These are phyloP conservation scores for Temnothorax curvispinosus DNA, from an alignment of 1,140 invertebrate species.

Conservation along the genomic window DNA sequence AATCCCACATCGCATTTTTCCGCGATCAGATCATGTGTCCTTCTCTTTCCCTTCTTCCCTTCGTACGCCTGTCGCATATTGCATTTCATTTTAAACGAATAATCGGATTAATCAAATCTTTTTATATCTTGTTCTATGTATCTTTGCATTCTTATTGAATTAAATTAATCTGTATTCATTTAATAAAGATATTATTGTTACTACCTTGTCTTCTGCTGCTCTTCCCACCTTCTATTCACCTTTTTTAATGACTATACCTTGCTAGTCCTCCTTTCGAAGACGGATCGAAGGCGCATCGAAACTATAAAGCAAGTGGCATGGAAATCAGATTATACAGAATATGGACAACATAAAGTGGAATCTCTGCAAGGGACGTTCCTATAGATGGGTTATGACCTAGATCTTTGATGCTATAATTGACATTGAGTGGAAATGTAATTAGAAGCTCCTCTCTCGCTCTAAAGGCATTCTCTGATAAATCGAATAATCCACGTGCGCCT, in stretches of 20 bases:
- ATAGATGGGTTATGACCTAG: constrained; percentile 57
- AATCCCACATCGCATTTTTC: background rate
- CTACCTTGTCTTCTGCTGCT: background rate
- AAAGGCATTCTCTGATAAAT: constrained; percentile 16
- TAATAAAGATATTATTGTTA: background rate
- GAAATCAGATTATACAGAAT: constrained; percentile 65
- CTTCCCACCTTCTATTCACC: background rate
- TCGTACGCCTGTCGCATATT: background rate
- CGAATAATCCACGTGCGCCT: constrained; percentile 2
- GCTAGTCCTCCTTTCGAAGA: background rate
- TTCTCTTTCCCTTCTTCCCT: background rate
- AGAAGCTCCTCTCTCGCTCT: constrained; percentile 59
- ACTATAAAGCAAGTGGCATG: constrained; percentile 56
- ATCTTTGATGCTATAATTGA: constrained; percentile 68
- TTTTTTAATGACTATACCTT: constrained; percentile 24
- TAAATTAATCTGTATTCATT: background rate
- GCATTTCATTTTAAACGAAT: background rate
- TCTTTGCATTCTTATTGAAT: background rate
- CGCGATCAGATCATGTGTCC: background rate
- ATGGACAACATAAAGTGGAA: constrained; percentile 64
- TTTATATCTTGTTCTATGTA: background rate
- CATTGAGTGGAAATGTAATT: constrained; percentile 67
- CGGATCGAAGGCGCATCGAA: constrained; percentile 3
- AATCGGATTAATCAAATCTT: background rate
- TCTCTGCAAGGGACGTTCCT: constrained; percentile 47